Conservation (phyloP, 2,888 invertebrate genomes). For the Drosophila anomalata region DNA sequence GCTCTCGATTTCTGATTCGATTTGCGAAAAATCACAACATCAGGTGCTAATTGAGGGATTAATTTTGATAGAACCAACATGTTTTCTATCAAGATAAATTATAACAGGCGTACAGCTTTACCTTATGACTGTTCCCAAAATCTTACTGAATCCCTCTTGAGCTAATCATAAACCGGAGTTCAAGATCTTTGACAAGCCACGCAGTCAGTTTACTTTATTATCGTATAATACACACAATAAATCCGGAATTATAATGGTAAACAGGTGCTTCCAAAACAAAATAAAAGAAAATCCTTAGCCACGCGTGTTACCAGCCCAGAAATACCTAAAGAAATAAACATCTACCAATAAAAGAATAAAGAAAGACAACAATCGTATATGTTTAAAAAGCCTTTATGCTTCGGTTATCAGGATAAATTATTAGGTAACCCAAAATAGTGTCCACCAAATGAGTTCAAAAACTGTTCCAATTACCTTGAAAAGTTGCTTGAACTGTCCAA, state of each 20-base stretch:
- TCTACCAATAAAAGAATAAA: slow-evolving; percentile 1
- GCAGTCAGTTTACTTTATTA: slow-evolving; percentile 8
- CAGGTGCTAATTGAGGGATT: slow-evolving; percentile 58
- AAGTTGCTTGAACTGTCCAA: slow-evolving; percentile 39
- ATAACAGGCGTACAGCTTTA: slow-evolving; percentile 3
- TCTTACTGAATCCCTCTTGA: slow-evolving; percentile 16
- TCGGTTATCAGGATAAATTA: neutral
- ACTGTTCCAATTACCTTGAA: slow-evolving; percentile 26
- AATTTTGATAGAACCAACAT: slow-evolving; percentile 25
- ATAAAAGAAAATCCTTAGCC: slow-evolving; percentile 43
- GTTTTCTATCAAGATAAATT: slow-evolving; percentile 1
- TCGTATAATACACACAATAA: slow-evolving; percentile 3
- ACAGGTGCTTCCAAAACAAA: slow-evolving; percentile 22
- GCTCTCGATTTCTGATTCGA: slow-evolving; percentile 45
- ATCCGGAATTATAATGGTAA: slow-evolving; percentile 19
- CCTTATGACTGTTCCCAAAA: neutral
- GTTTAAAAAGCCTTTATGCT: neutral
- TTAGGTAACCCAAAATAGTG: slow-evolving; percentile 13
- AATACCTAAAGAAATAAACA: slow-evolving; percentile 16
- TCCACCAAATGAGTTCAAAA: slow-evolving; percentile 29
- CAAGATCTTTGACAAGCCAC: slow-evolving; percentile 23
- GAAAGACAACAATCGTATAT: neutral
- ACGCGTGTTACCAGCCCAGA: slow-evolving; percentile 33
- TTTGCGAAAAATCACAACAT: slow-evolving; percentile 43
- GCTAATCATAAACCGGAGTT: slow-evolving; percentile 27